Percentiles rank a stretch among this genome's conserved stretches.
phyloP scores from a whole-genome alignment of 2,797 vertebrate species.

The Eulemur mongoz region DNA sequence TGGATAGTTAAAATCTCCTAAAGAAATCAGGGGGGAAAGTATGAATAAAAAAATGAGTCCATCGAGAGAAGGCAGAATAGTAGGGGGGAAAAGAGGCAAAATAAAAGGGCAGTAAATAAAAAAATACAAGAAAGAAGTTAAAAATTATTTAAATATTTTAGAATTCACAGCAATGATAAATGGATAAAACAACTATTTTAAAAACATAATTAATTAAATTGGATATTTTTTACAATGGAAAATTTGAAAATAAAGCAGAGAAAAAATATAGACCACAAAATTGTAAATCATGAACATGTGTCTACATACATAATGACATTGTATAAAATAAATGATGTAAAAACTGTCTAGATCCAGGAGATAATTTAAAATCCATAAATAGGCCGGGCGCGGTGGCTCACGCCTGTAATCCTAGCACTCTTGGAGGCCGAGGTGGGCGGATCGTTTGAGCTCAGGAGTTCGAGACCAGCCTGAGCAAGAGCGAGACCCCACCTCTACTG shows the following conservation, averaged over 20 bases:
- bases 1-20: not conserved
- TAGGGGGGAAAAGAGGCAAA: not conserved
- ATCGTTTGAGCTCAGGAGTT: too few species aligned
- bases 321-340: not conserved
- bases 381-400: too few species aligned
- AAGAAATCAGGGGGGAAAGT: not conserved
- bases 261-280: not conserved
- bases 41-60: not conserved
- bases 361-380: not conserved
- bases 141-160: not conserved
- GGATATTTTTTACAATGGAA: not conserved
- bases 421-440: too few species aligned
- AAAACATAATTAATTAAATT: not conserved
- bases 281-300: not conserved
- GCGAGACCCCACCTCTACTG: too few species aligned
- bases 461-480: too few species aligned
- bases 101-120: not conserved
- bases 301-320: not conserved
- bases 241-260: not conserved
- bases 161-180: not conserved
- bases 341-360: not conserved
- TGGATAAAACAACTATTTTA: not conserved
- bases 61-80: not conserved
- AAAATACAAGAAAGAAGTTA: not conserved
- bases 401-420: too few species aligned